Evolutionary conservation across 2,888 invertebrate species (phyloP).

Genomic region (Entomobrya multifasciata): DNA sequence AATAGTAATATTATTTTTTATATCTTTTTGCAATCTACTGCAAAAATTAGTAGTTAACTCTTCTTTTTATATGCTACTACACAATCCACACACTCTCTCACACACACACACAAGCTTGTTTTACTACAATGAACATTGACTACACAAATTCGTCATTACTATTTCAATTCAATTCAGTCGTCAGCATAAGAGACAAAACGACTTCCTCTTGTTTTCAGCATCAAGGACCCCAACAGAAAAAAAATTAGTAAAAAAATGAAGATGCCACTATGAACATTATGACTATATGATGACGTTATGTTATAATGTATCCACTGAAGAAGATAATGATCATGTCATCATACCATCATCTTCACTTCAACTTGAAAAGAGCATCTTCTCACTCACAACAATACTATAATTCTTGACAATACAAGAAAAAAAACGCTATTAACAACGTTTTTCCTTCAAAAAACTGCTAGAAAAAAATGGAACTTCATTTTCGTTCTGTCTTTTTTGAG

Average conservation of each 20-base stretch:
- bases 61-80: background rate
- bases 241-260: conserved; percentile 17
- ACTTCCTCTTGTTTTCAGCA: conserved; percentile 64
- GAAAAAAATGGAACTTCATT: conserved; percentile 16
- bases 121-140: conserved; percentile 33
- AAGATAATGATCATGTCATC: conserved; percentile 66
- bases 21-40: conserved; percentile 39
- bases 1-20: conserved; percentile 47
- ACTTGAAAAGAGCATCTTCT: conserved; percentile 37
- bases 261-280: conserved; percentile 15
- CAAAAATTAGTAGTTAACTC: conserved; percentile 11
- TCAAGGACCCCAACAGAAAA: conserved; percentile 54
- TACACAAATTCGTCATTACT: conserved; percentile 18
- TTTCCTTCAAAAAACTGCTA: conserved; percentile 42
- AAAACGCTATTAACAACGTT: conserved; percentile 8
- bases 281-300: too few relatives aligned
- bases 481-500: background rate
- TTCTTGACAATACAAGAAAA: conserved; percentile 13
- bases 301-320: conserved; percentile 50
- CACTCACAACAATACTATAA: background rate
- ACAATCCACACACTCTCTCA: background rate
- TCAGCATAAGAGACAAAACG: conserved; percentile 24
- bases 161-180: background rate
- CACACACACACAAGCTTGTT: conserved; percentile 3
- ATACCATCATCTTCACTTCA: conserved; percentile 5